A percentile compares a stretch with the other conserved stretches of the same genome.
phyloP scores from a whole-genome alignment of 2,113 vertebrate species.

The Epinephelus lanceolatus region DNA sequence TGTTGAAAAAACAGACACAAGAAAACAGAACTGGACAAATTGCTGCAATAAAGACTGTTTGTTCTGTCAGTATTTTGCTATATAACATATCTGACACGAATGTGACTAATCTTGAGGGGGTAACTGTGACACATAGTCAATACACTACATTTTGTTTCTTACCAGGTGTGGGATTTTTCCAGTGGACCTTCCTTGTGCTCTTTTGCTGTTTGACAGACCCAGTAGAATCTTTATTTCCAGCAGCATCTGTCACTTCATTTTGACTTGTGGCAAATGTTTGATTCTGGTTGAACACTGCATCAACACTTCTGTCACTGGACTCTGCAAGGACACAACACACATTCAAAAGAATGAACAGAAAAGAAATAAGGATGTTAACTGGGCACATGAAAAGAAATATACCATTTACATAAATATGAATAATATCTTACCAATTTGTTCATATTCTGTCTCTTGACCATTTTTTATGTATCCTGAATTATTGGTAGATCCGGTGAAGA shows the following conservation, averaged over 20 bases:
- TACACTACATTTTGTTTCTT: not conserved
- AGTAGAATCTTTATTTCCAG: constrained; percentile 24
- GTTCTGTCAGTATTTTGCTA: not conserved
- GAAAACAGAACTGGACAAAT: not conserved
- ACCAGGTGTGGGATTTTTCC: constrained; percentile 47
- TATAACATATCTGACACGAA: not conserved
- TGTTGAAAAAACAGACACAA: not conserved
- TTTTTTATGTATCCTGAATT: constrained; percentile 8
- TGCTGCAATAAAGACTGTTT: not conserved
- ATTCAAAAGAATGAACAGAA: not conserved
- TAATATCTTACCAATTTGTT: constrained; percentile 29
- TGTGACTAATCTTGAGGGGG: not conserved
- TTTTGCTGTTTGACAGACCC: not conserved
- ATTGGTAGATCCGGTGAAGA: not conserved
- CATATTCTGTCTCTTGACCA: not conserved
- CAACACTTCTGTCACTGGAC: not conserved
- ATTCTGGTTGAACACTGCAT: constrained; percentile 9
- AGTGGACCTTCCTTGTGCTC: constrained; percentile 32
- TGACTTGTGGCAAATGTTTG: not conserved
- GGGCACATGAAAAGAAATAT: too few relatives aligned
- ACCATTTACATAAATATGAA: too few relatives aligned
- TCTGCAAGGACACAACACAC: constrained; percentile 36
- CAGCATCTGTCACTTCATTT: constrained; percentile 3
- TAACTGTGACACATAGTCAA: not conserved
- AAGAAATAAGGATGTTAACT: not conserved